Evolutionary conservation across 2,797 vertebrate species (phyloP).

Genomic region (Carduelis carduelis): DNA sequence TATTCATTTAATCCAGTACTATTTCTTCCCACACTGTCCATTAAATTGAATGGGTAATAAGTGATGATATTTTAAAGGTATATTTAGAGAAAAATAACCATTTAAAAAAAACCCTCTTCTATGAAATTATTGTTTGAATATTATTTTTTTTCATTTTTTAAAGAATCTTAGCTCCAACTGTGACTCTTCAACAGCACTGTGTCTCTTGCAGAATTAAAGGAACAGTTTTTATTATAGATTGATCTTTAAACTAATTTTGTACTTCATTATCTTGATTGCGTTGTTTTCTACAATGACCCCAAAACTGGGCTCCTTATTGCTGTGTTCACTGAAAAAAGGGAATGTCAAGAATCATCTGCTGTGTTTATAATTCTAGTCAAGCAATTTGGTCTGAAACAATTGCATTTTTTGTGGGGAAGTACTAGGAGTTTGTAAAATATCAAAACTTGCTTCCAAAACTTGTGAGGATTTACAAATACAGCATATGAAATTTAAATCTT

Average conservation of each 20-base stretch:
- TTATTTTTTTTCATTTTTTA: neutral
- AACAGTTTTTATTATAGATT: neutral
- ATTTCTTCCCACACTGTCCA: neutral
- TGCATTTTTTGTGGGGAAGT: neutral
- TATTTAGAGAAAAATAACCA: neutral
- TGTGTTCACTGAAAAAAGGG: neutral
- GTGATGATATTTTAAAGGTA: neutral
- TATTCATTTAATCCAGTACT: neutral
- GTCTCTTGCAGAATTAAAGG: neutral
- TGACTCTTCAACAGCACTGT: neutral
- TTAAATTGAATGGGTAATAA: neutral
- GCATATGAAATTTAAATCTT: neutral
- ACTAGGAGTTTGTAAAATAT: neutral
- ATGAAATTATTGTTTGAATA: neutral
- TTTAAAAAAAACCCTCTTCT: neutral
- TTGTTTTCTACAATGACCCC: slow-evolving; percentile 52
- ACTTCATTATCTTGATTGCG: slow-evolving; percentile 57
- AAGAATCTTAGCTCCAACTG: neutral
- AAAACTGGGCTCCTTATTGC: neutral
- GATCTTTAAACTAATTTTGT: slow-evolving; percentile 45
- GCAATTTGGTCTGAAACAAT: neutral
- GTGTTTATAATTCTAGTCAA: neutral
- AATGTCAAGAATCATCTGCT: neutral
- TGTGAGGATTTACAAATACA: neutral
- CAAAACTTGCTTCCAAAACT: neutral